Evolutionary conservation across 1,140 invertebrate genomes (phyloP), one percentile per base, ranked within the genome.

Genomic region (Lepidurus couesii): DNA sequence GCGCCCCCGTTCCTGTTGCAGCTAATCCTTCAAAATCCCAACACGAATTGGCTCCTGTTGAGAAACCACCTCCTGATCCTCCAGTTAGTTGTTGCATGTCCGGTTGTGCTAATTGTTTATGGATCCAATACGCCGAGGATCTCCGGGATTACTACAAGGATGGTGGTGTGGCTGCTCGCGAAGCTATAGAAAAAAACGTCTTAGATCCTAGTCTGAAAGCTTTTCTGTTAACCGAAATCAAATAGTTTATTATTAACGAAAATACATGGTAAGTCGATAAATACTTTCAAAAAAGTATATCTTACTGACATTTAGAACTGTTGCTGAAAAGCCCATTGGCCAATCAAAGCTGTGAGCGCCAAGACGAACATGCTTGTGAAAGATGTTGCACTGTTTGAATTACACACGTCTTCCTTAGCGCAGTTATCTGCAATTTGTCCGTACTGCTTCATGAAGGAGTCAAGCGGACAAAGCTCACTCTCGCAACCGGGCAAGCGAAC

Each of bases 91-190:
- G 96, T 84, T 98, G 96, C 81, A 93, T 93, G 90, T 95, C 93
- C 5, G 96, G 95, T 1, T 98, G 96, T 87, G 87, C 91, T 1
- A 97, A 98, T 84, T 98, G 96, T 85, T 96, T 98, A 16, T 98
- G 95, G 92, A 91, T 98, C 73, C 88, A 92, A 44, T 98, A 97
- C 87, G 95, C 95, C 0, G 91, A 96, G 82, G 89, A 92, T 79
- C 81, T 98, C 21, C 88, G 88, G 16, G 86, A 90, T 74, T 87
- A 91, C 75, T 90, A 93, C 81, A 85, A 89, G 77, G 82, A 84
- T 78, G 91, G 90, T 21, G 89, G 89, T 7, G 88, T 90, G 75
- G 88, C 89, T 80, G 89, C 93, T 13, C 86, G 89, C 53, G 87
- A 92, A 82, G 89, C 91, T 75, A 91, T 98, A 7, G 86, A 95